Conservation (phyloP, 2,797 vertebrate species). For the Rhadinocentrus ornatus region DNA sequence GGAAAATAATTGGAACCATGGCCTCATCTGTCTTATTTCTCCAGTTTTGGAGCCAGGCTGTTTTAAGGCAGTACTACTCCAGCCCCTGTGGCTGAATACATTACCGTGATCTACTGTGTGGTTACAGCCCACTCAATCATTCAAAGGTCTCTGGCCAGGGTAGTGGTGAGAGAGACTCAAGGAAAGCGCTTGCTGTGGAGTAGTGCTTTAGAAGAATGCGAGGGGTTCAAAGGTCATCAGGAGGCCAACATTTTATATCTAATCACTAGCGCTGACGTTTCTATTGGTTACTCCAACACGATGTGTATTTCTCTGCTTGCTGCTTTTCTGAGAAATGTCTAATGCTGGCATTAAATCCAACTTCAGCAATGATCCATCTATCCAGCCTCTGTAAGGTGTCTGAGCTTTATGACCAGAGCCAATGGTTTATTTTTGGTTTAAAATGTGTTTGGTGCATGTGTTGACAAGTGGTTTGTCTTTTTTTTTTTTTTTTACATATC, state of each 20-base stretch:
- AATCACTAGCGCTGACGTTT: conserved; percentile 30
- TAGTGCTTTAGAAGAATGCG: conserved; percentile 56
- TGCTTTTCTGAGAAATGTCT: conserved; percentile 36
- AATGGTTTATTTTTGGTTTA: conserved; percentile 13
- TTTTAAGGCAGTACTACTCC: conserved; percentile 68
- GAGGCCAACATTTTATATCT: conserved; percentile 43
- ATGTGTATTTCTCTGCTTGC: conserved; percentile 42
- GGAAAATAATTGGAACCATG: conserved; percentile 77
- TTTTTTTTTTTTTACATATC: conserved; percentile 8
- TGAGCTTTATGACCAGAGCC: background rate
- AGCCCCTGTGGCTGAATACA: conserved; percentile 73
- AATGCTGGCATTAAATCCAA: conserved; percentile 29
- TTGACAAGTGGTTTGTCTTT: conserved; percentile 20
- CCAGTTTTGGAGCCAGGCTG: conserved; percentile 50
- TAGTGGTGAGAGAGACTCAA: conserved; percentile 35
- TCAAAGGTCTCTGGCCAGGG: conserved; percentile 73
- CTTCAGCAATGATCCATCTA: conserved; percentile 22
- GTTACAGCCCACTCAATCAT: conserved; percentile 70
- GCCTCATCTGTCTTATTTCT: conserved; percentile 69
- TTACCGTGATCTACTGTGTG: conserved; percentile 70
- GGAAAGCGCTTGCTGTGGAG: conserved; percentile 23
- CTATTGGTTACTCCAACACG: conserved; percentile 56
- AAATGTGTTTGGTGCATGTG: background rate
- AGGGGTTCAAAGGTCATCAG: conserved; percentile 58
- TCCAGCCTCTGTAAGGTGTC: background rate